phyloP scores from a whole-genome alignment of 2,797 vertebrate genomes.

The Pachyuromys duprasi region DNA sequence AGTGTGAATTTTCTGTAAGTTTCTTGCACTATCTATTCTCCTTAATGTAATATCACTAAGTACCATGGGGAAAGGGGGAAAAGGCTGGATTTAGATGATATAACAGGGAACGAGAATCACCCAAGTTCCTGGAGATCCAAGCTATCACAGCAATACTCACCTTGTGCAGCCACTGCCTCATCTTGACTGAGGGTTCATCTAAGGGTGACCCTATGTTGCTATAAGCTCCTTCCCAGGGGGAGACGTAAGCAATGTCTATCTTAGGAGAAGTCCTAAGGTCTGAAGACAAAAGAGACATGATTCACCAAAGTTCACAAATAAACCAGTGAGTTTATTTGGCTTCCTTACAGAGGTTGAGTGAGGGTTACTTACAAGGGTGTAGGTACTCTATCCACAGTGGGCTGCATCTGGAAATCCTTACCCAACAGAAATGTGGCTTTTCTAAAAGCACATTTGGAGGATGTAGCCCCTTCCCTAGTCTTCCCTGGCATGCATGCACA shows the following conservation, averaged over 20 bases:
- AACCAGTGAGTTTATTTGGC: background rate
- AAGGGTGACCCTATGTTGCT: background rate
- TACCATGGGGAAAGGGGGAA: background rate
- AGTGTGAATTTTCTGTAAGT: background rate
- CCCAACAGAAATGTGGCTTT: background rate
- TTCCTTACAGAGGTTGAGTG: background rate
- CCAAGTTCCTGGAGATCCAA: background rate
- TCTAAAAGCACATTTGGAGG: background rate
- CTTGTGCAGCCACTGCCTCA: too few species aligned
- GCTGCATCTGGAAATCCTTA: background rate
- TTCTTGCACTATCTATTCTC: background rate
- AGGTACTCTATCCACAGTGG: too few species aligned
- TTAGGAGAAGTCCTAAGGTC: too few species aligned
- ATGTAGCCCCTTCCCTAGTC: background rate
- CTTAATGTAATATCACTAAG: background rate
- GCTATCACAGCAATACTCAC: background rate
- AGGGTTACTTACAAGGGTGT: background rate
- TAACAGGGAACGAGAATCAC: background rate
- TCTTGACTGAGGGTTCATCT: background rate
- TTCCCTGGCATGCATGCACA: background rate
- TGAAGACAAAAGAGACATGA: background rate
- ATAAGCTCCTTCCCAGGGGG: too few species aligned
- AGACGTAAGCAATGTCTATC: background rate
- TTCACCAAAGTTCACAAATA: background rate
- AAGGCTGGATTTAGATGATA: background rate